Base-by-base conservation (phyloP, 2,888 invertebrate species). In the Liposcelis brunnea region DNA sequence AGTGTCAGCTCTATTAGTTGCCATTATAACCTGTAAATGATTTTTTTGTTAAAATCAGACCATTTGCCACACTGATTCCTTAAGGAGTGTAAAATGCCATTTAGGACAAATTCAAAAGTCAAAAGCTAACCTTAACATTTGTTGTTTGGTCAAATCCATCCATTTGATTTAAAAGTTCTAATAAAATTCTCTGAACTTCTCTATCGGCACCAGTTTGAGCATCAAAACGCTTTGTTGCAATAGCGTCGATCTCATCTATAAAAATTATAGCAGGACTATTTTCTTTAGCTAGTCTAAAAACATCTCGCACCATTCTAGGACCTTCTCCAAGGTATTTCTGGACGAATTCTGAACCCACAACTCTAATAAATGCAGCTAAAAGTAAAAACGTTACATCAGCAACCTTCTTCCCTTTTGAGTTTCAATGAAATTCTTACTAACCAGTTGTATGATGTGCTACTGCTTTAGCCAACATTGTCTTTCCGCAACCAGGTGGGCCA, bases 71-170 rank as follows among this genome's bases (percentile, higher is more conserved):
- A n/a, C n/a, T n/a, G n/a, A n/a, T n/a, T n/a, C n/a, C n/a, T n/a
- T n/a, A n/a, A n/a, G n/a, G n/a, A n/a, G n/a, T n/a, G n/a, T n/a
- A n/a, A n/a, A n/a, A n/a, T n/a, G n/a, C n/a, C n/a, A n/a, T n/a
- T n/a, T n/a, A n/a, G n/a, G n/a, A n/a, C n/a, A n/a, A n/a, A n/a
- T n/a, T n/a, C n/a, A n/a, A n/a, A n/a, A n/a, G n/a, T n/a, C n/a
- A 26, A 26, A 16, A 8, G 8, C 44, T 49, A 56, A 74, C 95
- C 73, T 99, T 98, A 12, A 98, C 97, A 68, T 99, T 98, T n/a
- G 97, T 95, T 1, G 94, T 95, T 66, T 98, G 97, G 67, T 99
- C 98, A 62, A 98, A 98, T 43, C 98, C 98, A 66, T 98, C 98
- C 98, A 98, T 98, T 67, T 98, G 98, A 69, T 99, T 98, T 6